Evolutionary conservation across 2,888 invertebrate species (phyloP).

Genomic region (Mamestra brassicae): DNA sequence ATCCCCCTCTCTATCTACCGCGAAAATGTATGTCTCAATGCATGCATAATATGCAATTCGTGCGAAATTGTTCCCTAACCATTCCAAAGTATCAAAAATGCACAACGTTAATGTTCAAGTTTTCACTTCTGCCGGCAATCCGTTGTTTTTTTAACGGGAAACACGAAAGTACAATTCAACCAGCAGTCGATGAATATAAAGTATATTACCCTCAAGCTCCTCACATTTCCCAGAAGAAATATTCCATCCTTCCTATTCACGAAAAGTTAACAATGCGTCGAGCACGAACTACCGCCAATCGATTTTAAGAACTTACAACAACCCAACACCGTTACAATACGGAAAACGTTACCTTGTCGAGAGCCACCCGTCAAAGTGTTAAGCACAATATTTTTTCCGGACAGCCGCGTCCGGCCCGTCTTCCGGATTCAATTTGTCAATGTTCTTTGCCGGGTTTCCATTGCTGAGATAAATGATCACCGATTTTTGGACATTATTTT

Average conservation of each 20-base stretch:
- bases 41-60: no score
- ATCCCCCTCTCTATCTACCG: no score
- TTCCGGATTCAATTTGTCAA: constrained; percentile 65
- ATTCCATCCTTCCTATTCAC: background rate
- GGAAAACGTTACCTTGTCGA: constrained; percentile 28
- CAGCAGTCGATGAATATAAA: no score
- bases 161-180: no score
- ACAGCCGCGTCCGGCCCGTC: constrained; percentile 34
- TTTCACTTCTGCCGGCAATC: no score
- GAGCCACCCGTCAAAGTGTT: constrained; percentile 35
- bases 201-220: background rate
- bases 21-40: no score
- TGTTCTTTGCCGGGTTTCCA: constrained; percentile 32
- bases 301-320: constrained; percentile 3
- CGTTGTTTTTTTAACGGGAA: no score
- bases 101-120: no score
- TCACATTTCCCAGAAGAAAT: background rate
- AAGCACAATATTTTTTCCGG: constrained; percentile 43
- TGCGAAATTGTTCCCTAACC: no score
- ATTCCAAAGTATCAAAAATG: no score
- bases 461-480: constrained; percentile 50
- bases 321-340: constrained; percentile 8
- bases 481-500: constrained; percentile 49
- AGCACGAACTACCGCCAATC: background rate
- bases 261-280: constrained; percentile 1